Evolutionary conservation across 1,140 invertebrate species (phyloP).

Genomic region (Lanistes nyassanus): DNA sequence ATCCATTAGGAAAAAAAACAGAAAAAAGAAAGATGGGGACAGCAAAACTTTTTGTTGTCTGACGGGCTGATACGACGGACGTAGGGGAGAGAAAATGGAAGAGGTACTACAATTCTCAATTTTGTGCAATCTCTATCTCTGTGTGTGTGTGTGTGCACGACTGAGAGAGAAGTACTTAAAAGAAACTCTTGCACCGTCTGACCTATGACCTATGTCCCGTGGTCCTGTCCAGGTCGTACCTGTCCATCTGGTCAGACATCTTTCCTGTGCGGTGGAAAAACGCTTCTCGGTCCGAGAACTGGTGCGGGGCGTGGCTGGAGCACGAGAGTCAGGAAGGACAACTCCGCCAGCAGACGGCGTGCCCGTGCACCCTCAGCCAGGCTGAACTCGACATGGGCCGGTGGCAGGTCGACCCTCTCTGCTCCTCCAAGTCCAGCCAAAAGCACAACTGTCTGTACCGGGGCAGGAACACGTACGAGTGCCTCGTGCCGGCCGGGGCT

Average conservation of each 20-base stretch:
- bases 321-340: constrained; percentile 23
- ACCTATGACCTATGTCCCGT: too few relatives aligned
- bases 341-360: constrained; percentile 30
- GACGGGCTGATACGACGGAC: too few relatives aligned
- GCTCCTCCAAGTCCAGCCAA: constrained; percentile 27
- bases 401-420: constrained; percentile 52
- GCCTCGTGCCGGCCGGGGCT: constrained; percentile 39
- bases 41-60: too few relatives aligned
- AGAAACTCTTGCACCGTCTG: too few relatives aligned
- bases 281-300: constrained; percentile 25
- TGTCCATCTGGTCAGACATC: constrained; percentile 57
- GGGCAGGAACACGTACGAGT: constrained; percentile 39
- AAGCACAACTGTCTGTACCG: constrained; percentile 52
- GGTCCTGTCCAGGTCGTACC: constrained; percentile 34
- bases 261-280: constrained; percentile 48
- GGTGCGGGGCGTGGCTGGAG: constrained; percentile 49
- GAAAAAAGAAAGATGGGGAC: too few relatives aligned
- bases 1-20: too few relatives aligned
- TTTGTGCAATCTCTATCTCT: too few relatives aligned
- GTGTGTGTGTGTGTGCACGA: too few relatives aligned
- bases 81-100: too few relatives aligned
- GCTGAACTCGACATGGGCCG: constrained; percentile 51
- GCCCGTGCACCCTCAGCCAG: constrained; percentile 50
- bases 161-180: too few relatives aligned
- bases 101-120: too few relatives aligned